phyloP scores from a whole-genome alignment of 2,888 invertebrate species.

The Halictus quadricinctus region DNA sequence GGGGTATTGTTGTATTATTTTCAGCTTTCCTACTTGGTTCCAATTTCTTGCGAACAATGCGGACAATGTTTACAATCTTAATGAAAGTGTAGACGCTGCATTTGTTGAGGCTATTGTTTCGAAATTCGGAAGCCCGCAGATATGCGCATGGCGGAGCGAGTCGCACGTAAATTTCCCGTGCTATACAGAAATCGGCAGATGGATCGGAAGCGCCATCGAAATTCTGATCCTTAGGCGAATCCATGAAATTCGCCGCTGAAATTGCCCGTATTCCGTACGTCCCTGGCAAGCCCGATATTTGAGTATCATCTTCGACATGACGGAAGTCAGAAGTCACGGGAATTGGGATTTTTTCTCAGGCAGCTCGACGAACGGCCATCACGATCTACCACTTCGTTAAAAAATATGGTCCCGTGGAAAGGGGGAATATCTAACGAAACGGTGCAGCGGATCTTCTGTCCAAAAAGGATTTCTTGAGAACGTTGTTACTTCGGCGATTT shows the following conservation, averaged over 20 bases:
- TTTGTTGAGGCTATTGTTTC: not conserved
- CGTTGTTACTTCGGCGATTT: not conserved
- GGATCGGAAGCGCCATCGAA: not conserved
- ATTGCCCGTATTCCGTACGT: not conserved
- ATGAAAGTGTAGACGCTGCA: no score
- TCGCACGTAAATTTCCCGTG: not conserved
- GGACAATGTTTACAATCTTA: no score
- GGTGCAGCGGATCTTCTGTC: not conserved
- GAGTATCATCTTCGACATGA: not conserved
- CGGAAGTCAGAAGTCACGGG: not conserved
- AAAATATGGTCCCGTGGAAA: not conserved
- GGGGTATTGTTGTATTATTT: no score
- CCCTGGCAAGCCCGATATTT: not conserved
- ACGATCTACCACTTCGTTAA: slow-evolving; percentile 8
- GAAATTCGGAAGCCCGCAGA: not conserved
- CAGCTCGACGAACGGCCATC: not conserved
- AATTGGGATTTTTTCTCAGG: slow-evolving; percentile 14
- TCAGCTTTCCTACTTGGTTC: no score
- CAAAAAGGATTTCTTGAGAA: not conserved
- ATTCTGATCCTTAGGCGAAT: not conserved
- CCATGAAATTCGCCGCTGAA: not conserved
- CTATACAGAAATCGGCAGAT: not conserved
- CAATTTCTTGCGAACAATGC: no score
- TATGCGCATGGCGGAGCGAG: not conserved
- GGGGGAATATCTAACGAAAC: not conserved